Base-by-base conservation (phyloP, 2,113 vertebrate species). In the Prolemur simus region DNA sequence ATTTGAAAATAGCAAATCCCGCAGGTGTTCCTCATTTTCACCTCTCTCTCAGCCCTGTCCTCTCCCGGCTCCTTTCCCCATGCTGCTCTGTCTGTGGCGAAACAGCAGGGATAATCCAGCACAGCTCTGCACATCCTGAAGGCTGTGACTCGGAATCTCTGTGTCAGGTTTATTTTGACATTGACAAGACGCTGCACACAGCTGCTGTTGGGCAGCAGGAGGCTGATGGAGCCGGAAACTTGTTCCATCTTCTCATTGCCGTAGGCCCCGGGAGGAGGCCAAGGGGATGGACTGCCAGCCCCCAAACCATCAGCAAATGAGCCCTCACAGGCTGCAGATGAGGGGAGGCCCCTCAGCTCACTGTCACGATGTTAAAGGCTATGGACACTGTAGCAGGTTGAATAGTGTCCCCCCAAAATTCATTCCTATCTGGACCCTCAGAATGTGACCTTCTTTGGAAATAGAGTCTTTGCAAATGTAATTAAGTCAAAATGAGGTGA, bases 131-230 rank as follows among this genome's bases (percentile, higher is more conserved):
- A 2, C 20, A 11, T 74, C 39, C 15, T 0, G 18, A 83, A 66
- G 93, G 45, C 54, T 90, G 66, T 37, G 89, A 82, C 71, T 95
- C 78, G 49, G 86, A 93, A 91, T 88, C 92, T 87, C 63, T 15
- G 0, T 58, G 84, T 69, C 90, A 49, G 77, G 63, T 97, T 96
- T 86, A 80, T 95, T 95, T 66, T 47, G 87, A 90, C 84, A 63
- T 42, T 56, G 87, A 88, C 49, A 58, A 88, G 95, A 88, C 47
- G 71, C 85, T 12, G 25, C 32, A 42, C 20, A 3, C 64, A 69
- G 87, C 60, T 47, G 45, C n/a, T 60, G 14, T 49, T 3, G 29
- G 52, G 14, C 45, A 1, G 37, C 4, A 3, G 66, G 91, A 32
- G 1, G 0, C 56, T 27, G 54, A 71, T 2, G 15, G 10, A 93